A percentile compares a stretch with the other conserved stretches of the same genome.
Evolutionary conservation across 2,888 invertebrate species (phyloP).

Genomic region (Synanthedon myopaeformis): DNA sequence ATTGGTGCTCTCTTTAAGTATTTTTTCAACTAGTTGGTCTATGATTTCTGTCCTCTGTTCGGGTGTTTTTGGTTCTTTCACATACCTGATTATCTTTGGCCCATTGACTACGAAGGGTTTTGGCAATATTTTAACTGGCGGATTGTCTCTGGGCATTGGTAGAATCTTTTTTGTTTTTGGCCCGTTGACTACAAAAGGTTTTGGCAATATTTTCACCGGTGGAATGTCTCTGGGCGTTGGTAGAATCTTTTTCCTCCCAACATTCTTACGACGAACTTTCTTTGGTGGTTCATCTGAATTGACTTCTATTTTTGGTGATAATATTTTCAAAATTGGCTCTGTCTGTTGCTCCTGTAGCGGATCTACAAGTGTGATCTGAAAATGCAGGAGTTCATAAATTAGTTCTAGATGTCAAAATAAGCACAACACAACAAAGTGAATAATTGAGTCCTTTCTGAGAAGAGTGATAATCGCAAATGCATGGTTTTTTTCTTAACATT

Average conservation of each 20-base stretch:
- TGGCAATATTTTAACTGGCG: slow-evolving; percentile 57
- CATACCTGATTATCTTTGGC: slow-evolving; percentile 43
- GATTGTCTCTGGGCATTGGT: slow-evolving; percentile 35
- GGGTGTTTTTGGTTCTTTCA: slow-evolving; percentile 27
- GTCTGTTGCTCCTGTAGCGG: slow-evolving; percentile 25
- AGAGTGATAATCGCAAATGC: no score
- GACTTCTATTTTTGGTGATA: slow-evolving; percentile 5
- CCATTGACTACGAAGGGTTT: slow-evolving; percentile 50
- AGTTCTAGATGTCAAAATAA: no score
- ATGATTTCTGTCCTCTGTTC: slow-evolving; percentile 46
- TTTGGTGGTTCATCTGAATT: slow-evolving; percentile 24
- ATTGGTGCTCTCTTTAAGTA: slow-evolving; percentile 57
- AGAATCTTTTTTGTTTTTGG: slow-evolving; percentile 44
- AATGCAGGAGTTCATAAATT: not conserved
- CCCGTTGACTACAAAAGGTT: slow-evolving; percentile 9
- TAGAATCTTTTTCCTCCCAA: slow-evolving; percentile 41
- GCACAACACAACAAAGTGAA: no score
- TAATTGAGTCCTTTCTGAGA: no score
- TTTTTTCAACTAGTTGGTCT: slow-evolving; percentile 57
- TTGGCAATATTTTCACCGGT: slow-evolving; percentile 33
- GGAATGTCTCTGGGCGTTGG: slow-evolving; percentile 37
- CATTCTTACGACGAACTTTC: slow-evolving; percentile 29
- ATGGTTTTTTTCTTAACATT: no score
- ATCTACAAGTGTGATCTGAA: slow-evolving; percentile 59
- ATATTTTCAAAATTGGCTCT: slow-evolving; percentile 22